Conservation (phyloP, 2,888 invertebrate species). For the Oasisia sp. region DNA sequence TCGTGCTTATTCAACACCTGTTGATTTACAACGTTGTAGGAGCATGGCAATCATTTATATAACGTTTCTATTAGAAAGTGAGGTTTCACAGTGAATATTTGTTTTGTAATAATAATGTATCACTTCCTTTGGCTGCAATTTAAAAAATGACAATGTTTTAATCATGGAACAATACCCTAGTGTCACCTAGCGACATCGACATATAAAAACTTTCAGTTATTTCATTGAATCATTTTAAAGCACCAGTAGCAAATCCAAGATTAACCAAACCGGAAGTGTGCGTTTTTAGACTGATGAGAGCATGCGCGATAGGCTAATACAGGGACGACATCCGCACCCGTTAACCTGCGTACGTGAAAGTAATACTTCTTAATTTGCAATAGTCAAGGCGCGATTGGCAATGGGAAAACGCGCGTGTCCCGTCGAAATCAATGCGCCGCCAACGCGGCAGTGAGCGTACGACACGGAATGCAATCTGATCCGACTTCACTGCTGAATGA, state of each 20-base stretch:
- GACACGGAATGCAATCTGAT: background rate
- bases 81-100: background rate
- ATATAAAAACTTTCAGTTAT: background rate
- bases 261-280: no score
- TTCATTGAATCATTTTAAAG: no score
- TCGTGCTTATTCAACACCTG: background rate
- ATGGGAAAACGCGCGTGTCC: background rate
- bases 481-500: background rate
- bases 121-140: background rate
- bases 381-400: background rate
- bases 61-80: background rate
- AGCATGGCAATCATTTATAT: background rate
- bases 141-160: background rate
- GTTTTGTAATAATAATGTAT: background rate
- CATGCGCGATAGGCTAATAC: background rate
- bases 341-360: background rate
- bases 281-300: background rate
- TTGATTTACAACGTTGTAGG: background rate
- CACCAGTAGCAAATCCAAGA: no score
- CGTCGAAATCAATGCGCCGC: constrained; percentile 2
- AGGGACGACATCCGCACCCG: background rate
- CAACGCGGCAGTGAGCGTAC: background rate
- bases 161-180: background rate
- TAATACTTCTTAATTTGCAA: background rate
- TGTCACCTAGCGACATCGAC: background rate